phyloP scores from a whole-genome alignment of 2,113 vertebrate species.

The Gymnobelideus leadbeateri region DNA sequence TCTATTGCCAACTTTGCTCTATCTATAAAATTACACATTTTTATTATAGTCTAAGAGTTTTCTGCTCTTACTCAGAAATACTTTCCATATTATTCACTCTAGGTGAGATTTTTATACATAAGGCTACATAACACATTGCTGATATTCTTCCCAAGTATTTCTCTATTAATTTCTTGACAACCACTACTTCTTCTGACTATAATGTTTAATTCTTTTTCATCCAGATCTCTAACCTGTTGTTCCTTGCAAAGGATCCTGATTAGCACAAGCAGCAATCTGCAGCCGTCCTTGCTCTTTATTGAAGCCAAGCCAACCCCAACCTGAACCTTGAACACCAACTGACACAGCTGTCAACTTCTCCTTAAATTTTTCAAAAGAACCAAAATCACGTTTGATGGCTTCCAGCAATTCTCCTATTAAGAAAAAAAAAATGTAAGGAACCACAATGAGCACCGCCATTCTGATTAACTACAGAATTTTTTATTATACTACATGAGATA shows the following conservation, averaged over 20 bases:
- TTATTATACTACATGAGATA: background rate
- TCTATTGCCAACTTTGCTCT: background rate
- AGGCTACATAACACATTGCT: background rate
- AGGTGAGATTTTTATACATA: background rate
- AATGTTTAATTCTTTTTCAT: background rate
- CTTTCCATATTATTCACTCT: background rate
- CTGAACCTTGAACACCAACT: conserved; percentile 96
- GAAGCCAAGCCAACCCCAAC: conserved; percentile 97
- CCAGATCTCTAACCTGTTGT: conserved; percentile 90
- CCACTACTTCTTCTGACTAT: background rate
- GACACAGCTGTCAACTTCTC: conserved; percentile 93
- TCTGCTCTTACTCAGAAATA: background rate
- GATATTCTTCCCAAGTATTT: background rate
- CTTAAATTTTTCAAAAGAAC: conserved; percentile 95
- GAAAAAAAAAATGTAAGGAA: conserved; percentile 15
- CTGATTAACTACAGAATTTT: background rate
- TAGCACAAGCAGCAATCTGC: conserved; percentile 91
- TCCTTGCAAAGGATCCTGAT: conserved; percentile 97
- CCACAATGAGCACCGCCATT: background rate
- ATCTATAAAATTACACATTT: background rate
- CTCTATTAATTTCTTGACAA: background rate
- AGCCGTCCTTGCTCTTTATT: conserved; percentile 91
- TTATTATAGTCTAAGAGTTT: background rate
- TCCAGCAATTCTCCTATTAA: conserved; percentile 93
- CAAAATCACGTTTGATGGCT: conserved; percentile 96